Base-by-base conservation (phyloP, 2,888 invertebrate genomes). In the Diarsia rubi region DNA sequence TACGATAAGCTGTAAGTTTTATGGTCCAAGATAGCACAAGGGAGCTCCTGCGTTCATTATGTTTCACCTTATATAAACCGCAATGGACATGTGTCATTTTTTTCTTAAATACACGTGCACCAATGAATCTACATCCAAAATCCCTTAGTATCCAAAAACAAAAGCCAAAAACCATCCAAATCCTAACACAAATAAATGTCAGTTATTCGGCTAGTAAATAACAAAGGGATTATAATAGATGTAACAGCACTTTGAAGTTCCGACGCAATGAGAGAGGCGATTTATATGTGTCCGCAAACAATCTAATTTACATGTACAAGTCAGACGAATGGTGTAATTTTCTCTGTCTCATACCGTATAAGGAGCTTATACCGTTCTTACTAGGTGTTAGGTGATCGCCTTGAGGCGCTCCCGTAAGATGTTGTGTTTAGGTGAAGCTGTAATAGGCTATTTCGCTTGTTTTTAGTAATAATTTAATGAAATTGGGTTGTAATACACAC, bases 291-390 rank as follows among this genome's bases (percentile, higher is more conserved):
- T 90, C 91, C 92, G 89, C 92, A 92, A 92, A 90, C 92, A 92
- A 91, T 93, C 91, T 92, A 93, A 93, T 93, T 93, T 93, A 92
- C 91, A 91, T 92, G 90, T 91, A 87, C 89, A 90, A 88, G 88
- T 89, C 88, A 92, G 93, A 92, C 91, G 90, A 90, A 93, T 93
- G 91, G 89, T 83, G 91, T 92, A 92, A 93, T 93, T 93, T 91
- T 92, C 91, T 89, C 89, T 81, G 90, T 90, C 91, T 90, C 91
- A 89, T 90, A 90, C 91, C 89, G 89, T 90, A 85, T 91, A 90
- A 90, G 88, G 88, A 88, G 89, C 87, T 87, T 86, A 84, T 79
- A 67, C 76, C 71, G 72, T 80, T 76, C 86, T 85, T 86, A 86
- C 85, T 85, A 82, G 85, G 84, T 84, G 82, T 85, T 81, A 83